A percentile compares a stretch with the other conserved stretches of the same genome.
Conservation (phyloP, 2,888 invertebrate species). For the Acanthosepion esculentum region DNA sequence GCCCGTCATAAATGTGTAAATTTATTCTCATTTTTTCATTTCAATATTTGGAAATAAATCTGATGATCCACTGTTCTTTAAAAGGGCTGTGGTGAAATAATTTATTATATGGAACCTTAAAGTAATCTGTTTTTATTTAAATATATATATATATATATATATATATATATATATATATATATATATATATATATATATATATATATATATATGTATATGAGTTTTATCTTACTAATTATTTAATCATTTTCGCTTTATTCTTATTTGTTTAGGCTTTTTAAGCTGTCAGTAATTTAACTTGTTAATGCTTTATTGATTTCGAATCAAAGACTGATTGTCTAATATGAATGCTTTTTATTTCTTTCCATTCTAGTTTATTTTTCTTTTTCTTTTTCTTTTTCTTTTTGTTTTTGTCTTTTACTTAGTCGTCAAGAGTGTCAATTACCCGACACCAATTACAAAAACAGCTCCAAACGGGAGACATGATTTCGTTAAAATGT, state of each 20-base stretch:
- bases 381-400: background rate
- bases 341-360: background rate
- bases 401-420: too few species aligned
- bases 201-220: background rate
- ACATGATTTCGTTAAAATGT: too few species aligned
- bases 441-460: background rate
- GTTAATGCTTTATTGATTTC: background rate
- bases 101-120: too few species aligned
- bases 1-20: too few species aligned
- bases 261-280: background rate
- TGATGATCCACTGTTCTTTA: too few species aligned
- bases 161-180: background rate
- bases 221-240: background rate
- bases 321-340: background rate
- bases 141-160: background rate
- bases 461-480: background rate
- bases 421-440: background rate
- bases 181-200: background rate
- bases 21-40: too few species aligned
- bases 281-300: background rate
- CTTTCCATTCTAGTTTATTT: background rate
- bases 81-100: too few species aligned
- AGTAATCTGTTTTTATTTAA: too few species aligned
- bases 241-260: background rate
- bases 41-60: too few species aligned